Evolutionary conservation across 2,113 vertebrate genomes (phyloP), one percentile per base, ranked within the genome.

Genomic region (Epinephelus lanceolatus): DNA sequence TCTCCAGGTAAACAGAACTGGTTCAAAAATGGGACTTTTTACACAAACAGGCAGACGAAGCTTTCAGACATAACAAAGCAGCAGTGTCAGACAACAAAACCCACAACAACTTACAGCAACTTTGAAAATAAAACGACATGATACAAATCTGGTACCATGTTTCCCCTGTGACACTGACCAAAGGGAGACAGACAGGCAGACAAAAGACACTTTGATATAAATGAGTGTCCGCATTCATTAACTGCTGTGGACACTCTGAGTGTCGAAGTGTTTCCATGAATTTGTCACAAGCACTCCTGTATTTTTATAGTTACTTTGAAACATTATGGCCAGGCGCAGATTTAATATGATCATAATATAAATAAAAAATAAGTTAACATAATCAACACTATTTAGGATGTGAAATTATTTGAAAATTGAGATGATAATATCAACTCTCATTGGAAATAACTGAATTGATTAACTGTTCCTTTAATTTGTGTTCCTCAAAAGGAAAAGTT

Each of bases 1-100:
- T 74, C 81, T 80, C 3, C 14, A 76, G 67, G n/a, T 81, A 67
- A 6, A 69, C 23, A 60, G 30, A 77, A 49, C 33, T 45, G 56
- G 33, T 51, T 76, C 59, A 81, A 42, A 49, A 65, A 60, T 42
- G 10, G 17, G 14, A 45, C 19, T 27, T 47, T 78, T 70, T 47
- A 73, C 33, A 78, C 15, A 53, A 47, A 23, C 3, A 60, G 25
- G 17, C 27, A 61, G 25, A 71, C 30, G 62, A 40, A 53, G 12
- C 5, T 62, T 53, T 84, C 53, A 47, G 37, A 49, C 75, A 15
- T 27, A 25, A 21, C n/a, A 33, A 65, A 66, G 37, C 61, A 42
- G 40, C 7, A 53, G 17, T 1, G 3, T 66, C 83, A 80, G 49
- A 68, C 11, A 25, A 40, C 60, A 21, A 30, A 65, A 61, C 8